A percentile compares a stretch with the other conserved stretches of the same genome.
phyloP scores from a whole-genome alignment of 2,888 invertebrate genomes.

The Netelia fuscicornis region DNA sequence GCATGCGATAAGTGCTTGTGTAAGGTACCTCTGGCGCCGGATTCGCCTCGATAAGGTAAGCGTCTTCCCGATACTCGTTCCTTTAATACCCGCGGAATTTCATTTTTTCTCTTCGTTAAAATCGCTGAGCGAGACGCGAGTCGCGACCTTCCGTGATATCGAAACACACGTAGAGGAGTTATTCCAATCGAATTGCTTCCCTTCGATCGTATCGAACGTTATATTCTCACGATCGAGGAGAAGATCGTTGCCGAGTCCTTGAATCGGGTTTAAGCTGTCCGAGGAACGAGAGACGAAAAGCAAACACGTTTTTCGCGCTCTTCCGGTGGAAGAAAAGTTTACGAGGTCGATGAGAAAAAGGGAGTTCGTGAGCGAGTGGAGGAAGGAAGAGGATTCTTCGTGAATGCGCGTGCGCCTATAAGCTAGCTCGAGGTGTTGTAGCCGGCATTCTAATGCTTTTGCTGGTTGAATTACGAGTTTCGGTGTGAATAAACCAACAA shows the following conservation, averaged over 20 bases:
- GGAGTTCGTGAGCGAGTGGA: slow-evolving; percentile 7
- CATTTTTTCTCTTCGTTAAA: neutral
- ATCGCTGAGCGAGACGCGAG: slow-evolving; percentile 1
- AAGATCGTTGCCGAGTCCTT: slow-evolving; percentile 15
- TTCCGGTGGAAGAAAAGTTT: slow-evolving; percentile 46
- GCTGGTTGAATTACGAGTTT: slow-evolving; percentile 56
- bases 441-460: slow-evolving; percentile 29
- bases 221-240: neutral
- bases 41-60: neutral
- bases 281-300: slow-evolving; percentile 23
- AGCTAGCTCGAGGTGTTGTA: slow-evolving; percentile 11
- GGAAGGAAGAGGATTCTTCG: neutral
- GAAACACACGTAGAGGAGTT: neutral
- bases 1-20: slow-evolving; percentile 4
- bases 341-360: slow-evolving; percentile 38
- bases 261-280: slow-evolving; percentile 17
- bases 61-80: slow-evolving; percentile 10
- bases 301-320: slow-evolving; percentile 26
- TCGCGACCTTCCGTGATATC: slow-evolving; percentile 20
- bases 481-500: slow-evolving; percentile 52
- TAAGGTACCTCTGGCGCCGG: slow-evolving; percentile 1
- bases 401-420: neutral
- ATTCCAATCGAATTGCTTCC: slow-evolving; percentile 2
- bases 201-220: neutral
- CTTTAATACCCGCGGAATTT: slow-evolving; percentile 17